A percentile compares a stretch with the other conserved stretches of the same genome.
These are phyloP conservation scores for Gortyna flavago DNA, from an alignment of 2,888 invertebrate species.

Conservation along the genomic window DNA sequence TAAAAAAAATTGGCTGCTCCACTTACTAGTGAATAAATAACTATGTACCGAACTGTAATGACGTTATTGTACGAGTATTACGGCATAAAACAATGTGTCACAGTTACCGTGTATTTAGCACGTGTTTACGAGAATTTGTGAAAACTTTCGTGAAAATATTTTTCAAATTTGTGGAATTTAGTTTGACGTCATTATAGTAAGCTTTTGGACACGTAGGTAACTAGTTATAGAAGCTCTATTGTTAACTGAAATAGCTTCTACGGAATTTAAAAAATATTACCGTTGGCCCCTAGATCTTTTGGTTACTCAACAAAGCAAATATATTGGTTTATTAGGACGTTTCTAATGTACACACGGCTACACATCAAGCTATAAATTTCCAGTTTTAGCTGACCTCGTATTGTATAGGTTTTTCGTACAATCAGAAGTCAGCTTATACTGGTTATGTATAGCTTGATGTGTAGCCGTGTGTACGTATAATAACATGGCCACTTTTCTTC, in stretches of 20 bases:
- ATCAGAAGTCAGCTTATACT: too few species aligned
- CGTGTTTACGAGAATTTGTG: conserved; percentile 4
- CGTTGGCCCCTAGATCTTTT: background rate
- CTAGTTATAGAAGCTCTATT: background rate
- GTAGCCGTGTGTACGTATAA: too few species aligned
- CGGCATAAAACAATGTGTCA: conserved; percentile 9
- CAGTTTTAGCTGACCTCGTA: too few species aligned
- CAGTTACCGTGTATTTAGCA: conserved; percentile 9
- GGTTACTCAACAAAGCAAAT: background rate
- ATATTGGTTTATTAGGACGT: background rate
- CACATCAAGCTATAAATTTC: too few species aligned
- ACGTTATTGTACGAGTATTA: conserved; percentile 14
- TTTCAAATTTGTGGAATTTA: background rate
- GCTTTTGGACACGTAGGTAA: background rate
- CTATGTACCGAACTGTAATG: conserved; percentile 9
- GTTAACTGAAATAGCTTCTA: background rate
- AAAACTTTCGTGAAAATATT: conserved; percentile 2
- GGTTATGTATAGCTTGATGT: too few species aligned
- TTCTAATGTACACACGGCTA: background rate
- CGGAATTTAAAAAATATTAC: background rate
- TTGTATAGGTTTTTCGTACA: too few species aligned
- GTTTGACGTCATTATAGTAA: conserved; percentile 8
- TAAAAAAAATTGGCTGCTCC: conserved; percentile 40
- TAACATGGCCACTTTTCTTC: too few species aligned
- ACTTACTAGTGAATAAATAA: conserved; percentile 36